Evolutionary conservation across 2,888 invertebrate species (phyloP), one percentile per base, ranked within the genome.

Genomic region (Caenorhabditis japonica): DNA sequence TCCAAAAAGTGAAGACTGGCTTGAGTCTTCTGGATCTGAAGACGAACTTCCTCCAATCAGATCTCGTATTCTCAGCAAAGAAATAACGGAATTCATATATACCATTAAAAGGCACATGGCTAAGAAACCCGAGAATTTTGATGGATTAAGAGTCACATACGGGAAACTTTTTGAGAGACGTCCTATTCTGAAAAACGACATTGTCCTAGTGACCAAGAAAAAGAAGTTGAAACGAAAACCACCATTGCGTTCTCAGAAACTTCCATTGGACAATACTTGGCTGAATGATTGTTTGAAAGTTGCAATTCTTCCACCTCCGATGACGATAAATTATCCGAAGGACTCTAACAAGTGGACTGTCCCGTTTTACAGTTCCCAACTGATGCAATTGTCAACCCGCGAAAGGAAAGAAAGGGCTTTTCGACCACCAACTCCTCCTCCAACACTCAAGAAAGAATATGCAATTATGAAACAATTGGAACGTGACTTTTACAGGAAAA

Each of bases 1-100:
- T 4, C 49, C 51, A 27, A 66, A 66, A 19, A 19, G 33, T 17
- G 66, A 66, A 44, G 66, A 66, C 30, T 66, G 66, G 66, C 51
- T 66, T 5, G 66, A 66, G 27, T 66, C 66, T 0, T 66, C 66
- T 36, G 66, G 66, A 43, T 66, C 66, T 5, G 66, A 66, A 38
- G 66, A 66, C 25, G 66, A 66, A 38, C 66, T 66, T 23, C 66
- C 66, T n/a, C 56, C 56, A 7, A 66, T 66, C 23, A 44, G 55
- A 15, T 56, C 66, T 51, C 66, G 66, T 12, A 56, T 56, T 19
- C 55, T 49, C 12, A 66, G 56, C 27, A 15, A 15, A 25, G 66
- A 51, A 43, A 17, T 66, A 7, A 66, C 56, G n/a, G 51, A 66
- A 13, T 66, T 66, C 30, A 56, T 66, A 15, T 41, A 33, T 0